phyloP scores from a whole-genome alignment of 2,888 invertebrate species.

The Chironomus riparius region DNA sequence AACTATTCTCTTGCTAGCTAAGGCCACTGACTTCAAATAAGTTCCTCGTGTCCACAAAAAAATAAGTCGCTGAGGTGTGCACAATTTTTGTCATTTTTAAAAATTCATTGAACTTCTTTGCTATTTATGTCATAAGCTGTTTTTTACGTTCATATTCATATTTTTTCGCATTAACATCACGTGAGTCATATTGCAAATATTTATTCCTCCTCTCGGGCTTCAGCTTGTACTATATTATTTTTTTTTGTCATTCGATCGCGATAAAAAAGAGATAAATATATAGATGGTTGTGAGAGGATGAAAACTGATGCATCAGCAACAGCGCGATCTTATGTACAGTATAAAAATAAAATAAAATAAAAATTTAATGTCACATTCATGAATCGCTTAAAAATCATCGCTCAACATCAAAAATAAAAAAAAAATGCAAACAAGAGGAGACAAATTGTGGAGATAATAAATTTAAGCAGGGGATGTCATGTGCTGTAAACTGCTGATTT shows the following conservation, averaged over 20 bases:
- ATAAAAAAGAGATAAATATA: neutral
- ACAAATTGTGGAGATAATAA: no score
- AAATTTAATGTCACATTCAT: no score
- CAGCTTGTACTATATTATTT: neutral
- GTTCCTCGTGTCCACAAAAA: neutral
- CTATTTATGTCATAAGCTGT: conserved; percentile 25
- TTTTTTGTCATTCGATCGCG: neutral
- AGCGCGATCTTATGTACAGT: neutral
- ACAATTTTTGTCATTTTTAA: conserved; percentile 9
- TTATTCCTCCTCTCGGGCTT: neutral
- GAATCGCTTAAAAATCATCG: no score
- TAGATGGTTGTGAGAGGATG: neutral
- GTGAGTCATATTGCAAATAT: conserved; percentile 21
- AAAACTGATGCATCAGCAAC: neutral
- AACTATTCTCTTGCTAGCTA: no score
- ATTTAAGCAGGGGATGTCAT: no score
- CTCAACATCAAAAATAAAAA: no score
- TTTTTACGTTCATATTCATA: neutral
- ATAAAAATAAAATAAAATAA: no score
- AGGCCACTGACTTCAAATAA: no score
- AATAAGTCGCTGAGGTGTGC: neutral
- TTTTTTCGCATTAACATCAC: conserved; percentile 8
- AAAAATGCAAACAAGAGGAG: no score
- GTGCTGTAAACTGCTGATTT: no score
- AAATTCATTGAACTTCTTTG: conserved; percentile 25